A percentile compares a stretch with the other conserved stretches of the same genome.
These are phyloP conservation scores for Ormyrus thymus DNA, from an alignment of 2,888 invertebrate genomes.

Conservation along the genomic window DNA sequence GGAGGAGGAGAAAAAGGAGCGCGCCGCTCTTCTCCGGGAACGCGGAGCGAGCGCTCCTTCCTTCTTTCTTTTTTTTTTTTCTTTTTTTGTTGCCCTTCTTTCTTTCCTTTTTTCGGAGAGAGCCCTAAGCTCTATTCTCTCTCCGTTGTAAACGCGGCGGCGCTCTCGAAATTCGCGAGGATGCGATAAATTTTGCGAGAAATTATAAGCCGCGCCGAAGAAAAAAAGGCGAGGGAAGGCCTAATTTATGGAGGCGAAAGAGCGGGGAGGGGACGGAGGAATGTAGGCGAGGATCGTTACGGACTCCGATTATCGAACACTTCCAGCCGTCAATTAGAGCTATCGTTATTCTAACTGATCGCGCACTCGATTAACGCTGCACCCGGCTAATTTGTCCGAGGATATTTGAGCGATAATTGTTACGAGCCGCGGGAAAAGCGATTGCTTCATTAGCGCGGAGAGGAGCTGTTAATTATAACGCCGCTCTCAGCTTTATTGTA, in stretches of 20 bases:
- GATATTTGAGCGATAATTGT: too few species aligned
- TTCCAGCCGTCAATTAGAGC: slow-evolving; percentile 33
- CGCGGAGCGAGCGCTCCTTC: background rate
- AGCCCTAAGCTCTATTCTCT: background rate
- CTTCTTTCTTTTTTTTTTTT: background rate
- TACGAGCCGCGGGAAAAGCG: too few species aligned
- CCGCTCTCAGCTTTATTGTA: too few species aligned
- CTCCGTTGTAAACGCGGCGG: background rate
- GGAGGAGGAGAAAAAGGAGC: slow-evolving; percentile 28
- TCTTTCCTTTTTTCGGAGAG: background rate
- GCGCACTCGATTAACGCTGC: too few species aligned
- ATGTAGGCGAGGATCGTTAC: slow-evolving; percentile 2
- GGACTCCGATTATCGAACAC: background rate
- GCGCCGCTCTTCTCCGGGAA: slow-evolving; percentile 26
- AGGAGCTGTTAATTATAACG: too few species aligned
- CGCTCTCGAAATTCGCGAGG: slow-evolving; percentile 36
- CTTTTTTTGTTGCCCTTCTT: background rate
- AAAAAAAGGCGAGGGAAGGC: too few species aligned
- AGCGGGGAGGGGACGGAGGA: background rate
- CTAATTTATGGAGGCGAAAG: too few species aligned
- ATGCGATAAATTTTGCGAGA: slow-evolving; percentile 45
- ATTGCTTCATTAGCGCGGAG: too few species aligned
- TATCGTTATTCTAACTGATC: background rate
- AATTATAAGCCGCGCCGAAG: slow-evolving; percentile 31
- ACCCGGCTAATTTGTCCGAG: too few species aligned